Base-by-base conservation (phyloP, 2,113 vertebrate species). In the Calonectris borealis region DNA sequence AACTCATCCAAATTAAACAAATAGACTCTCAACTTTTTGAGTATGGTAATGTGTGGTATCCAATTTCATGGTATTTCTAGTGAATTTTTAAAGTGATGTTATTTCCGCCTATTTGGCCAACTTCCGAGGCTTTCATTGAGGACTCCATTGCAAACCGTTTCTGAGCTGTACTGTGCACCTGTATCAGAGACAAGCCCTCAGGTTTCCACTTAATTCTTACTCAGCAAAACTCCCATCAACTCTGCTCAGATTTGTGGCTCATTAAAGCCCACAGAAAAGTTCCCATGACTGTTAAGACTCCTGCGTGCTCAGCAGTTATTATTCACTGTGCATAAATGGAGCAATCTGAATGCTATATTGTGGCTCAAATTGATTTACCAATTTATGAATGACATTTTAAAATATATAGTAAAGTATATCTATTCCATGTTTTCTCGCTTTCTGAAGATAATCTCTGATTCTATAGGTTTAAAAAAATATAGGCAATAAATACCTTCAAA, bases 1-100 rank as follows among this genome's bases (percentile, higher is more conserved):
- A 95, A 42, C 84, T 70, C 71, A 83, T 66, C 86, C 89, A 95
- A 88, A 95, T 88, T 16, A 94, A 97, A 94, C 66, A 94, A 96
- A 65, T 24, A 55, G 65, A 54, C 46, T 82, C 77, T 73, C 71
- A 51, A 0, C 3, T 1, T 82, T 55, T 14, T 42, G 71, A 58
- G 60, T 10, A 57, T 2, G 58, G 62, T 55, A 70, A 93, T 40
- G 82, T 17, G 51, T 60, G 62, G 84, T 73, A 36, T 93, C 91
- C 40, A 44, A 7, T 95, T 94, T 88, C 93, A 90, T 3, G 13
- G 51, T 17, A 20, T 75, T 96, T 73, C 58, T 20, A 54, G 62
- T 69, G 76, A 70, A 34, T 82, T 86, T 89, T 94, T 79, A 10
- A 85, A 84, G 52, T 65, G 31, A 70, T 77, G 52, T 82, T 79